A percentile compares a stretch with the other conserved stretches of the same genome.
Conservation (phyloP, 2,888 invertebrate genomes). For the Sminthurinus aureus region DNA sequence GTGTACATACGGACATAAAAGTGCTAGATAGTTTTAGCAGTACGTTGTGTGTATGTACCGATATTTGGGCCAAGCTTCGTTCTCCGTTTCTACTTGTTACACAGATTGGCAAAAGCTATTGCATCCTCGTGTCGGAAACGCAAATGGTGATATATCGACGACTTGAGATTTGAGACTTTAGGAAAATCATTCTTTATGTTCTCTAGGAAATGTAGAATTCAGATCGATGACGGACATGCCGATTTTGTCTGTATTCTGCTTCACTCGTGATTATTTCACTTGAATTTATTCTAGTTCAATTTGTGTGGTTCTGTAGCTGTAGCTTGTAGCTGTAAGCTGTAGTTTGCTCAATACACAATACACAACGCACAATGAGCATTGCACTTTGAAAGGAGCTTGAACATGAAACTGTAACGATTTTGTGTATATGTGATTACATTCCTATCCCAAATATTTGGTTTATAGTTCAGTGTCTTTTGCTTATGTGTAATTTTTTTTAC, state of each 20-base stretch:
- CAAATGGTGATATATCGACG: slow-evolving; percentile 6
- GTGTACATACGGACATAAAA: too few relatives aligned
- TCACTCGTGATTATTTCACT: background rate
- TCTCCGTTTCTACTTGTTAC: too few relatives aligned
- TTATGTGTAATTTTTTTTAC: background rate
- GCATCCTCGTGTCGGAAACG: background rate
- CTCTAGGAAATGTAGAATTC: background rate
- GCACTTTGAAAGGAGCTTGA: background rate
- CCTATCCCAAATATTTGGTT: too few relatives aligned
- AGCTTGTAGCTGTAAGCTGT: background rate
- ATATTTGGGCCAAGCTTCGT: too few relatives aligned
- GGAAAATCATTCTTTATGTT: background rate
- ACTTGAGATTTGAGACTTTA: background rate
- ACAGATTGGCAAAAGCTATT: too few relatives aligned
- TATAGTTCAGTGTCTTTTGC: background rate
- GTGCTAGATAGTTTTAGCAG: too few relatives aligned
- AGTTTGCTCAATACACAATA: background rate
- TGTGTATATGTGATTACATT: too few relatives aligned
- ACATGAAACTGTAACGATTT: background rate
- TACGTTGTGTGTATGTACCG: too few relatives aligned
- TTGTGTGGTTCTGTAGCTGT: background rate
- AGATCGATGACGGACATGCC: background rate
- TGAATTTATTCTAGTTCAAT: too few relatives aligned
- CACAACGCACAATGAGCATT: background rate
- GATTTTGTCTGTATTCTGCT: background rate